Conservation (phyloP, 2,888 invertebrate genomes). For the Aethes cnicana region DNA sequence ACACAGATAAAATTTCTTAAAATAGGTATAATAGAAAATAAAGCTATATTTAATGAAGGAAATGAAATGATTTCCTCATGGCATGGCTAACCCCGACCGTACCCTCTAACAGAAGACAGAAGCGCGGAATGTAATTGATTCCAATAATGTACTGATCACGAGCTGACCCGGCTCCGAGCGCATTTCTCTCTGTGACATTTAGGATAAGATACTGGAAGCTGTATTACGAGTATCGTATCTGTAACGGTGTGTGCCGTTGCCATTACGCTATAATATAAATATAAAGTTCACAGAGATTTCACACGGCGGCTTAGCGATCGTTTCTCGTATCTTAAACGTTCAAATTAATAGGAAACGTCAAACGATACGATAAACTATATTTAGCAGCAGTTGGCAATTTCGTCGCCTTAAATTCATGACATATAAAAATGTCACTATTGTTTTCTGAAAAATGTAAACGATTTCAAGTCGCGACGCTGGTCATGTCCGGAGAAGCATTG, state of each 20-base stretch:
- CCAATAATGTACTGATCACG: slow-evolving; percentile 34
- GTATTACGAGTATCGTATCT: slow-evolving; percentile 11
- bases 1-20: too few species aligned
- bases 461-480: too few species aligned
- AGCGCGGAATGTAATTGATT: slow-evolving; percentile 25
- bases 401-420: too few species aligned
- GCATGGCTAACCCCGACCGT: slow-evolving; percentile 7
- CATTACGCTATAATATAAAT: slow-evolving; percentile 1
- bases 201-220: slow-evolving; percentile 17
- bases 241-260: neutral
- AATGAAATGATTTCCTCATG: slow-evolving; percentile 12
- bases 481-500: too few species aligned
- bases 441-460: too few species aligned
- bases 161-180: slow-evolving; percentile 30
- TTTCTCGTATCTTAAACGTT: too few species aligned
- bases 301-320: too few species aligned
- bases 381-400: too few species aligned
- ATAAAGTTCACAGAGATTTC: slow-evolving; percentile 12
- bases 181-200: slow-evolving; percentile 33
- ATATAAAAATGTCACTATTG: too few species aligned
- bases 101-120: slow-evolving; percentile 23
- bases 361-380: too few species aligned
- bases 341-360: too few species aligned
- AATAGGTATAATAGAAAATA: too few species aligned
- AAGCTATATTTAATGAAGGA: slow-evolving; percentile 4